Evolutionary conservation across 2,797 vertebrate genomes (phyloP), one percentile per base, ranked within the genome.

Genomic region (Carapus acus): DNA sequence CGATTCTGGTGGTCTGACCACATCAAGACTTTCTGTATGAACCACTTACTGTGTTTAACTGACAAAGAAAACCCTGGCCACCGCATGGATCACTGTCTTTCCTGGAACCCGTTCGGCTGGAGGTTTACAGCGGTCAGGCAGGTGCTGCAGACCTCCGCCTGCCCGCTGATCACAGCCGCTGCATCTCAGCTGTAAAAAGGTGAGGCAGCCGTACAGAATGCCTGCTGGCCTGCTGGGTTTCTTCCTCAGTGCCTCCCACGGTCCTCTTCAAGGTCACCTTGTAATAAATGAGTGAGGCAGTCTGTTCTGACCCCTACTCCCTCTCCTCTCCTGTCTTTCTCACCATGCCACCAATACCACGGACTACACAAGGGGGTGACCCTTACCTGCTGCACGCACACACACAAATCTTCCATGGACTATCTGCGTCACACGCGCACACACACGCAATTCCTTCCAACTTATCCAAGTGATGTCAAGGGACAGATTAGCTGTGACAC

Each of bases 401-500:
- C 55, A 39, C 69, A 62, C 47, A 69, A 58, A 61, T 53, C 46
- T 29, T 59, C 37, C 47, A 54, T 38, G 40, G 36, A 49, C 62
- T 69, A 61, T 56, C 53, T 58, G 43, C 43, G 49, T 53, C 50
- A 54, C 51, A 33, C 50, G 22, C 43, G 51, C 38, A 50, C 23
- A 50, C 39, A 56, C 18, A 34, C 46, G 23, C 47, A 21, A 47
- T 71, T 75, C 72, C 65, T 73, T 43, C 60, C 49, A 58, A 61
- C 71, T 75, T 61, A 65, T 62, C 58, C 43, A n/a, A 3, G 59
- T 61, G 58, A 60, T 76, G 73, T 78, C 71, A 66, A 65, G 80
- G 79, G 80, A 86, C 81, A 82, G 78, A 85, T 86, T 83, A 84
- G 62, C 77, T 67, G 67, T 77, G 83, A 80, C 83, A 80, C 65